These are phyloP conservation scores for Atta cephalotes DNA, from an alignment of 1,140 invertebrate genomes.

Conservation along the genomic window DNA sequence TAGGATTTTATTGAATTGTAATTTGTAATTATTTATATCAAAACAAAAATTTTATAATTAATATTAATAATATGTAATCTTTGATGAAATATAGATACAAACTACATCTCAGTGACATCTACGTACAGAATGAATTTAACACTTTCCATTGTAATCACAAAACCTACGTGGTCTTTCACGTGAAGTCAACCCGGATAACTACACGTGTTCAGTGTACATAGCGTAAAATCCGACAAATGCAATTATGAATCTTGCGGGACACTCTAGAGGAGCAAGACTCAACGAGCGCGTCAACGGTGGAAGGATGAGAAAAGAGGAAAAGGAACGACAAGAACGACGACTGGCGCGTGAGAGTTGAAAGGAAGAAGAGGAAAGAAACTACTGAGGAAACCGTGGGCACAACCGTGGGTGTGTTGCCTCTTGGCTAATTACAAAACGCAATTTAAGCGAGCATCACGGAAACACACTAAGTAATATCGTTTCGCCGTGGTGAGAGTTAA, in stretches of 20 bases:
- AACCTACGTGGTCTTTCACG: conserved; percentile 29
- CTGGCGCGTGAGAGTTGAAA: conserved; percentile 20
- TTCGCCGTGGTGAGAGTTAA: conserved; percentile 61
- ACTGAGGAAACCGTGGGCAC: conserved; percentile 37
- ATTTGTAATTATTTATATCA: not conserved
- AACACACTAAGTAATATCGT: conserved; percentile 70
- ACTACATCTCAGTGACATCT: not conserved
- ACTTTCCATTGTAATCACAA: conserved; percentile 29
- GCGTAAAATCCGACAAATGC: conserved; percentile 68
- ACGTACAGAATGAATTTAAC: conserved; percentile 10
- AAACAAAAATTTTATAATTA: not conserved
- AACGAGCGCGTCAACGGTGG: conserved; percentile 20
- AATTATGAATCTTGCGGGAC: conserved; percentile 62
- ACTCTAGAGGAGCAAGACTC: conserved; percentile 52
- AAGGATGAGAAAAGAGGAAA: conserved; percentile 15
- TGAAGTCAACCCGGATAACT: conserved; percentile 51
- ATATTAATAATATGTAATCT: not conserved
- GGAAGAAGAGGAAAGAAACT: conserved; percentile 42
- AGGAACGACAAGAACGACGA: conserved; percentile 7
- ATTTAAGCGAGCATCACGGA: conserved; percentile 75
- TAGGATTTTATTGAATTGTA: not conserved
- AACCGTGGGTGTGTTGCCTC: conserved; percentile 45
- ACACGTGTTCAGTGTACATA: conserved; percentile 35
- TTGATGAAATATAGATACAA: not conserved
- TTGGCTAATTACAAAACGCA: conserved; percentile 76